phyloP scores from a whole-genome alignment of 2,113 vertebrate genomes.

The Dasyurus viverrinus region DNA sequence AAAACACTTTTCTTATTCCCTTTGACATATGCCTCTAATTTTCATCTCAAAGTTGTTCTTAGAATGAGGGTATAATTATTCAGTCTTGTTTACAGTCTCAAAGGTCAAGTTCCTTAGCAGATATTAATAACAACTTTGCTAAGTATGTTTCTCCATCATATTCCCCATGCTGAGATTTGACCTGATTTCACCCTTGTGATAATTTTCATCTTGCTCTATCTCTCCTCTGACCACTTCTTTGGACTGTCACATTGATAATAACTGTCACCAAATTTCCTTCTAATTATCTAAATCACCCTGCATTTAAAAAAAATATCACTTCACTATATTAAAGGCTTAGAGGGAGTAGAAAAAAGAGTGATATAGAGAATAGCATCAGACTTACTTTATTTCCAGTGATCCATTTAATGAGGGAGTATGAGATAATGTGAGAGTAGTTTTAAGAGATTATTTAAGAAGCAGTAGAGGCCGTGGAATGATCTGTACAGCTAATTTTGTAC shows the following conservation, averaged over 20 bases:
- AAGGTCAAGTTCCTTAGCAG: constrained; percentile 71
- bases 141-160: constrained; percentile 44
- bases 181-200: constrained; percentile 70
- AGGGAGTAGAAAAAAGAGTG: neutral
- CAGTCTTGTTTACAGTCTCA: constrained; percentile 75
- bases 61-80: constrained; percentile 69
- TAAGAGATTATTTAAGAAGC: constrained; percentile 4
- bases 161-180: constrained; percentile 54
- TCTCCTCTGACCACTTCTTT: constrained; percentile 43
- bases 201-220: constrained; percentile 26
- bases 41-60: constrained; percentile 71
- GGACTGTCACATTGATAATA: constrained; percentile 23
- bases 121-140: constrained; percentile 67
- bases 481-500: constrained; percentile 6
- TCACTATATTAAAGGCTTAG: constrained; percentile 43
- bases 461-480: neutral
- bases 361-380: neutral
- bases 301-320: constrained; percentile 34
- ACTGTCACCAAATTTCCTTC: constrained; percentile 35
- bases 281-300: constrained; percentile 54
- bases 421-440: neutral
- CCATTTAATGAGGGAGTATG: neutral
- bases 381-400: neutral
- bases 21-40: constrained; percentile 69
- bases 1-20: constrained; percentile 58